phyloP scores from a whole-genome alignment of 1,140 invertebrate species.

The Trialeurodes vaporariorum region DNA sequence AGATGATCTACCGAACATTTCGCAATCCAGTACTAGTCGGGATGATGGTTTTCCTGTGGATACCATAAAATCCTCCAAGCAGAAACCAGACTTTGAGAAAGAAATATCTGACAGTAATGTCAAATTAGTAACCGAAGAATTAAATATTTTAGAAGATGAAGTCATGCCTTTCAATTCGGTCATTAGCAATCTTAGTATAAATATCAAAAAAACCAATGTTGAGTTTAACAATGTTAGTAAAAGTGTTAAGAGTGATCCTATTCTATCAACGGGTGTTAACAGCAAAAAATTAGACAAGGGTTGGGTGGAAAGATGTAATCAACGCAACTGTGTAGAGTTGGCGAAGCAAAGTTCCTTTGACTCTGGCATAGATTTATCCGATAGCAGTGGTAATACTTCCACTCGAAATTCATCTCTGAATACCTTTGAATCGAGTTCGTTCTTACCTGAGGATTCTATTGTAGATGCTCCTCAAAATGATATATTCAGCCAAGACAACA shows the following conservation, averaged over 20 bases:
- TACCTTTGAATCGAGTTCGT: slow-evolving; percentile 7
- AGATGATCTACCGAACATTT: neutral
- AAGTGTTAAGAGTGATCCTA: slow-evolving; percentile 22
- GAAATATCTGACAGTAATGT: slow-evolving; percentile 10
- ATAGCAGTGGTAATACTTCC: slow-evolving; percentile 16
- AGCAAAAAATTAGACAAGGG: slow-evolving; percentile 38
- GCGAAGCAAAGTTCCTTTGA: slow-evolving; percentile 21
- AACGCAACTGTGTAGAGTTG: slow-evolving; percentile 18
- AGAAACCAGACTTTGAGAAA: slow-evolving; percentile 13
- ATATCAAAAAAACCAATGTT: slow-evolving; percentile 24
- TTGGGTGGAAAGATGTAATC: slow-evolving; percentile 41
- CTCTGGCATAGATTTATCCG: slow-evolving; percentile 29
- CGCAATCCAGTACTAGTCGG: slow-evolving; percentile 3
- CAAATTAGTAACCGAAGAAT: slow-evolving; percentile 10
- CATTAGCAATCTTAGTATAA: slow-evolving; percentile 28
- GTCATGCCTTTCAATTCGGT: slow-evolving; percentile 17
- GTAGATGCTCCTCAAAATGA: neutral
- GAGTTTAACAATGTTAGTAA: slow-evolving; percentile 35
- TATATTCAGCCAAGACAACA: neutral
- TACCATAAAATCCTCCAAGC: neutral
- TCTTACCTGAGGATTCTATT: neutral
- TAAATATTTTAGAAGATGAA: slow-evolving; percentile 7
- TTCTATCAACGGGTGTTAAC: slow-evolving; percentile 1
- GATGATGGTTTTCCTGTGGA: neutral
- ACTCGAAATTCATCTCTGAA: slow-evolving; percentile 20